These are phyloP conservation scores for Cybosia mesomella DNA, from an alignment of 2,888 invertebrate genomes.

Conservation along the genomic window DNA sequence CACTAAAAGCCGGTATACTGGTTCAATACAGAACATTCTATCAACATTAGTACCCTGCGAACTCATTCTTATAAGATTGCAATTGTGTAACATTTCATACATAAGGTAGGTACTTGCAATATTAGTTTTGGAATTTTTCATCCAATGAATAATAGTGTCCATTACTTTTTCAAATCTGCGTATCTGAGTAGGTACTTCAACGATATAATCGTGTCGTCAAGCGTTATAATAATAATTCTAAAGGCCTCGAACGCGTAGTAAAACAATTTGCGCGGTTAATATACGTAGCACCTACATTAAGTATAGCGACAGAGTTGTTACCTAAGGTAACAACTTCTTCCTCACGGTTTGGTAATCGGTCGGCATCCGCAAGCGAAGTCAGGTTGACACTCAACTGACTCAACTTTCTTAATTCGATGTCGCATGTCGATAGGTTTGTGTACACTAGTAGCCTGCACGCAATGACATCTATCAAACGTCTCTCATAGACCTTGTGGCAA, in stretches of 20 bases:
- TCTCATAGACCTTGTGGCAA: constrained; percentile 1
- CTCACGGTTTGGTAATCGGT: constrained; percentile 25
- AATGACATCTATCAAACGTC: constrained; percentile 7
- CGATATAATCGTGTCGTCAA: constrained; percentile 41
- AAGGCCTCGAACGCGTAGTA: constrained; percentile 51
- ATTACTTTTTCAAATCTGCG: not conserved
- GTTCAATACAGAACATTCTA: not conserved
- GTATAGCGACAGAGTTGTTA: constrained; percentile 29
- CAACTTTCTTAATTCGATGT: not conserved
- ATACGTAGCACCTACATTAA: constrained; percentile 15
- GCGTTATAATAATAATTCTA: constrained; percentile 47
- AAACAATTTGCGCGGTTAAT: constrained; percentile 54
- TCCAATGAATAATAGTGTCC: not conserved
- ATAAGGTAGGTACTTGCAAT: too few species aligned
- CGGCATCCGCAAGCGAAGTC: constrained; percentile 19
- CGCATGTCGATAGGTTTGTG: not conserved
- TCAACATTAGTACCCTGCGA: too few species aligned
- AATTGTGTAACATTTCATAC: not conserved
- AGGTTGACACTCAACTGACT: constrained; percentile 22
- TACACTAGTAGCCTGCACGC: not conserved
- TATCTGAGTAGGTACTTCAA: not conserved
- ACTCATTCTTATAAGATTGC: too few species aligned
- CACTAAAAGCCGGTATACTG: too few species aligned
- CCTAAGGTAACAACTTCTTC: constrained; percentile 20
- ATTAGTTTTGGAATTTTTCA: too few species aligned